Conservation (phyloP, 1,140 invertebrate species). For the Sesamia nonagrioides region DNA sequence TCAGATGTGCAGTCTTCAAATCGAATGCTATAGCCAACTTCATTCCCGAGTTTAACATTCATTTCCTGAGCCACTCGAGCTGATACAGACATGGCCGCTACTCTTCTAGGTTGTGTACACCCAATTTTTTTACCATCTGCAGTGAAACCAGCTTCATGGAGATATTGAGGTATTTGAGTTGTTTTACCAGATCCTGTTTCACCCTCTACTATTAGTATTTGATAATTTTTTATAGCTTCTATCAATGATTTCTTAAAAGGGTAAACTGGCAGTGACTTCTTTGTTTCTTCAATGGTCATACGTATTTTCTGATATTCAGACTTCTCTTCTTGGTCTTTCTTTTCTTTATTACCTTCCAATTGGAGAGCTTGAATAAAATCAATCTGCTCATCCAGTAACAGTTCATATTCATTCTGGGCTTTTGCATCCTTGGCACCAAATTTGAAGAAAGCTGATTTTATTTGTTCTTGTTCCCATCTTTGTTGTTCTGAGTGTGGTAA, state of each 20-base stretch:
- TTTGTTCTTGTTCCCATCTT: conserved; percentile 99
- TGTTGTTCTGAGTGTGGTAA: conserved; percentile 97
- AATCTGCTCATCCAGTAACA: conserved; percentile 98
- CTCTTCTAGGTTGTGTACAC: conserved; percentile 98
- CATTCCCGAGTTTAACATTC: conserved; percentile 99
- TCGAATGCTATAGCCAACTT: conserved; percentile 99
- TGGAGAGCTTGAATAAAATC: conserved; percentile 98
- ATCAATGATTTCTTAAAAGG: conserved; percentile 97
- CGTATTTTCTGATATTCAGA: conserved; percentile 92
- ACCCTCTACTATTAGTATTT: conserved; percentile 98
- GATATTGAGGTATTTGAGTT: conserved; percentile 99
- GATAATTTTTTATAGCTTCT: conserved; percentile 95
- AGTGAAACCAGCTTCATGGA: conserved; percentile 97
- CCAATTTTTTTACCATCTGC: conserved; percentile 95
- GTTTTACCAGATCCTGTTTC: conserved; percentile 99
- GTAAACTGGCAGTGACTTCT: conserved; percentile 97
- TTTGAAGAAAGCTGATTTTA: conserved; percentile 96
- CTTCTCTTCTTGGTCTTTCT: conserved; percentile 88
- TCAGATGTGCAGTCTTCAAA: conserved; percentile 99
- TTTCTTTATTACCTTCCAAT: conserved; percentile 94
- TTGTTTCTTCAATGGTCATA: conserved; percentile 96
- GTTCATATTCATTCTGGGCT: conserved; percentile 95
- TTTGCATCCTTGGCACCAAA: conserved; percentile 97
- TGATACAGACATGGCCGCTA: conserved; percentile 99
- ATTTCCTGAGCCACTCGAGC: conserved; percentile 99